phyloP scores from a whole-genome alignment of 2,113 vertebrate genomes.

The Rallus limicola region DNA sequence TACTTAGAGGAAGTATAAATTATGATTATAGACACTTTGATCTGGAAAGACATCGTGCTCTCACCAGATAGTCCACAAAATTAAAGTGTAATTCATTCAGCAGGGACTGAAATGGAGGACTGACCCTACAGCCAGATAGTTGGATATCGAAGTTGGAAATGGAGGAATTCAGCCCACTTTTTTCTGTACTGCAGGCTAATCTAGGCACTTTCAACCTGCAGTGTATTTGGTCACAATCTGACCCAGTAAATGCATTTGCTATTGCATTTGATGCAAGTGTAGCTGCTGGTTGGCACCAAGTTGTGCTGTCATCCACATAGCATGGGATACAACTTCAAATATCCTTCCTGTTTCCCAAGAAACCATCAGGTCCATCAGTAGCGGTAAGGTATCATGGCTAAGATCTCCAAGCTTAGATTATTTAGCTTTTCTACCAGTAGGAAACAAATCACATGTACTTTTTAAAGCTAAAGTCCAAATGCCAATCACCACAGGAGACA shows the following conservation, averaged over 20 bases:
- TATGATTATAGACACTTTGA: not conserved
- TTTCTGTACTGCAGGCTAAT: not conserved
- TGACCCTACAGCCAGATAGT: not conserved
- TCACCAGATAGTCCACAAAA: not conserved
- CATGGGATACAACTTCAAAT: accelerated
- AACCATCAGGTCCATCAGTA: not conserved
- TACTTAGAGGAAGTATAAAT: not conserved
- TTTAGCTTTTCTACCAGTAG: not conserved
- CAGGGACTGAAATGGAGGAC: not conserved
- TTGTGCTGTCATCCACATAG: not conserved
- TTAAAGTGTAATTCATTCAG: not conserved
- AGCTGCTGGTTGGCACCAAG: not conserved
- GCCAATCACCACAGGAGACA: not conserved
- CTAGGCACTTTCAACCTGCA: not conserved
- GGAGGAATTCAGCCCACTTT: not conserved
- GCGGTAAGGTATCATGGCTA: not conserved
- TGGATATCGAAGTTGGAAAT: not conserved
- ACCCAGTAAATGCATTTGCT: not conserved
- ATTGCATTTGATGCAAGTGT: not conserved
- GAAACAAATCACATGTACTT: not conserved
- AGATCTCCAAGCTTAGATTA: not conserved
- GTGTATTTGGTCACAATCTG: not conserved
- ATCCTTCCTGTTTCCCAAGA: not conserved
- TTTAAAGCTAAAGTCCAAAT: not conserved
- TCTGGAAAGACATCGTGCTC: not conserved